Base-by-base conservation (phyloP, 2,888 invertebrate species). In the Scaptodrosophila latifasciaeformis region DNA sequence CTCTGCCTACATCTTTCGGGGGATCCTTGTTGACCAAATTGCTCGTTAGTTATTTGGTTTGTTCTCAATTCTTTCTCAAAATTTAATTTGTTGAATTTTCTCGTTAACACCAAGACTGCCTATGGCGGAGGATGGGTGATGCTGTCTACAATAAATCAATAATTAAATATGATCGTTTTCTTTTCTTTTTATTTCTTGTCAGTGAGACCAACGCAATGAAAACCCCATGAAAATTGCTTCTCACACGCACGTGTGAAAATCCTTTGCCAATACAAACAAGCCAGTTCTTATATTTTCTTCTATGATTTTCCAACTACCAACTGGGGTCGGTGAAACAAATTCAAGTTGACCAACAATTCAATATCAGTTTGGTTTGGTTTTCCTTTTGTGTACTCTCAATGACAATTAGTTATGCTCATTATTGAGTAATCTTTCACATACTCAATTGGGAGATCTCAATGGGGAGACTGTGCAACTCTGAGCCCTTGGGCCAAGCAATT, bases 221-320 rank as follows among this genome's bases (percentile, higher is more conserved):
- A n/a, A n/a, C n/a, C n/a, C n/a, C n/a, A n/a, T n/a, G n/a, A n/a
- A n/a, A 39, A 51, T 39, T 37, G n/a, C 10, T 44, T 57, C 24
- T 24, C 54, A 29, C 54, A 56, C 40, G 48, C 66, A 67, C 70
- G 75, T 75, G 75, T 78, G 76, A 75, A 78, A 78, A 75, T 75
- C 78, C 71, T 74, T 69, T 67, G 72, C 62, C 59, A 62, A 74
- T 74, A 61, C 56, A 60, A 67, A 64, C 53, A 68, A 34, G 47
- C 50, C 24, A 5, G 7, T 24, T 24, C 4, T 3, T 3, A 7
- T 3, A 24, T 24, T 3, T 5, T 24, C 24, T 24, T 3, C 24
- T 24, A 7, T 24, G 24, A 7, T n/a, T n/a, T n/a, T n/a, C n/a
- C n/a, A n/a, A n/a, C n/a, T n/a, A n/a, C n/a, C n/a, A n/a, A n/a